Evolutionary conservation across 2,888 invertebrate genomes (phyloP).

Genomic region (Alsophila aescularia): DNA sequence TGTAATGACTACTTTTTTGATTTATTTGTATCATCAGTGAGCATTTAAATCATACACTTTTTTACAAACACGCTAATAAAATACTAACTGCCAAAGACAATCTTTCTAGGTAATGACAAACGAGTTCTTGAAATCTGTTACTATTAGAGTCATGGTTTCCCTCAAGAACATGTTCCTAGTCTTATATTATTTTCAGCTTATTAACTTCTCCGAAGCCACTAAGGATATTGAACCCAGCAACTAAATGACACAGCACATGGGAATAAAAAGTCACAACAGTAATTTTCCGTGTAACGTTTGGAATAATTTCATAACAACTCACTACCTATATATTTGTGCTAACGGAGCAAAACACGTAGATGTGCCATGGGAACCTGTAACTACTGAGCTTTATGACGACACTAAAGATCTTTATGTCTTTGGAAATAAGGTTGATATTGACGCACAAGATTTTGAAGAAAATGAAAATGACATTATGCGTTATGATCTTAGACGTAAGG

Average conservation of each 20-base stretch:
- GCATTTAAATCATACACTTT: no score
- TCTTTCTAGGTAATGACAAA: not conserved
- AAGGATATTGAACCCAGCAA: constrained; percentile 29
- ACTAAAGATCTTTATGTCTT: constrained; percentile 12
- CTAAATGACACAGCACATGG: constrained; percentile 47
- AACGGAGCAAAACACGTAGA: constrained; percentile 69
- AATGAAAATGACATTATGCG: constrained; percentile 1
- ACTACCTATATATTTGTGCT: constrained; percentile 65
- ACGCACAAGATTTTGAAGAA: constrained; percentile 2
- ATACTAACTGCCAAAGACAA: not conserved
- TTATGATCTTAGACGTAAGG: constrained; percentile 20
- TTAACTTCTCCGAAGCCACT: constrained; percentile 9
- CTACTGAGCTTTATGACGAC: constrained; percentile 6
- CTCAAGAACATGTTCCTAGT: not conserved
- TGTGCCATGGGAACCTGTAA: constrained; percentile 52
- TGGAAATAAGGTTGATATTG: constrained; percentile 18
- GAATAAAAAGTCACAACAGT: constrained; percentile 66
- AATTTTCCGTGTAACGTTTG: constrained; percentile 70
- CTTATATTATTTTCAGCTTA: not conserved
- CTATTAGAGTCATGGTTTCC: not conserved
- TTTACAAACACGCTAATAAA: no score
- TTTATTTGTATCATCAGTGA: not conserved
- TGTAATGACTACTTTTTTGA: not conserved
- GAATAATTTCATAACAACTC: constrained; percentile 66
- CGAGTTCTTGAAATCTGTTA: not conserved